Evolutionary conservation across 2,797 vertebrate species (phyloP).

Genomic region (Vireo griseus): DNA sequence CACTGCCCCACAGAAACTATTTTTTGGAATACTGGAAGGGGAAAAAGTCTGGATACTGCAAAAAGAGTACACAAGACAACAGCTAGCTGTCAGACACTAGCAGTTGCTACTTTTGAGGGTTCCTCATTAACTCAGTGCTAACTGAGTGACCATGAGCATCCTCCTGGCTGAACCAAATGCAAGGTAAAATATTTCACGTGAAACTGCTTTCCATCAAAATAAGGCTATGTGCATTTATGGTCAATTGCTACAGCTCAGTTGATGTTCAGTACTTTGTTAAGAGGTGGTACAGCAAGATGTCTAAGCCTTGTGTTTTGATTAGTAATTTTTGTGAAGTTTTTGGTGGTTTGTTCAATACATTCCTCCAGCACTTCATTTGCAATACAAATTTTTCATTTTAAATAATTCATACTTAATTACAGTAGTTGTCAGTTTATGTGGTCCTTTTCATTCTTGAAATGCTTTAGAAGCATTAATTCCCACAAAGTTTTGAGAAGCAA

Average conservation of each 20-base stretch:
- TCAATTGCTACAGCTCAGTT: neutral
- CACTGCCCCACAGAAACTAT: neutral
- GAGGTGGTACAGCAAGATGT: conserved; percentile 24
- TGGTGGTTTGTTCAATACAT: conserved; percentile 50
- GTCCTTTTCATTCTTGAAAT: conserved; percentile 67
- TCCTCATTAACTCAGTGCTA: neutral
- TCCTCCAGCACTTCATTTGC: conserved; percentile 52
- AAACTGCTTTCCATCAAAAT: neutral
- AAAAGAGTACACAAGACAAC: neutral
- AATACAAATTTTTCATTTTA: conserved; percentile 61
- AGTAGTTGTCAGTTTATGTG: conserved; percentile 60
- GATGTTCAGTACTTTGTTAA: conserved; percentile 8
- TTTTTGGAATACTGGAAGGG: neutral
- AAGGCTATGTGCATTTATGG: neutral
- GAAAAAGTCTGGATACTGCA: neutral
- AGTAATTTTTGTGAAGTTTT: conserved; percentile 49
- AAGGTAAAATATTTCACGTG: neutral
- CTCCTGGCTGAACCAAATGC: neutral
- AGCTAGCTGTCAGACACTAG: neutral
- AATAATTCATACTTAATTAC: conserved; percentile 63
- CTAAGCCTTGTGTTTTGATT: conserved; percentile 43
- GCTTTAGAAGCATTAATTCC: conserved; percentile 65
- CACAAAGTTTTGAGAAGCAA: conserved; percentile 63
- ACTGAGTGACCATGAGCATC: neutral
- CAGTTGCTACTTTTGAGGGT: neutral